phyloP scores from a whole-genome alignment of 2,888 invertebrate genomes.

The Drosophila aldrichi region DNA sequence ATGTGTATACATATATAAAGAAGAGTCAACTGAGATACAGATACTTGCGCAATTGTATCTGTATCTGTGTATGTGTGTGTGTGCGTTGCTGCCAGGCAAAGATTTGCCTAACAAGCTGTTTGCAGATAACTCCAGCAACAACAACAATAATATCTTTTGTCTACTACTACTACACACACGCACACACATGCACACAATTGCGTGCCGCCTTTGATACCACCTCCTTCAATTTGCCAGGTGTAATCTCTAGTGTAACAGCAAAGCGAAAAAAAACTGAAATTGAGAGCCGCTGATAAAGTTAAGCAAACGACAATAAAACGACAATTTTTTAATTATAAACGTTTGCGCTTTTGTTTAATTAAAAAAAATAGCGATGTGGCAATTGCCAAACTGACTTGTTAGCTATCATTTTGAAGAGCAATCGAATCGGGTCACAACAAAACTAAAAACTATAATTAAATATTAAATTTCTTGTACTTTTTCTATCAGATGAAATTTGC shows the following conservation, averaged over 20 bases:
- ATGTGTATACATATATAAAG: neutral
- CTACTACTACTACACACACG: conserved; percentile 11
- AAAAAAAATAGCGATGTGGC: conserved; percentile 30
- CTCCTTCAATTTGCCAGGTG: conserved; percentile 69
- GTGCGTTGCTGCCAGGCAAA: conserved; percentile 34
- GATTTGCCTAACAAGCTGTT: conserved; percentile 70
- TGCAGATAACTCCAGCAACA: conserved; percentile 58
- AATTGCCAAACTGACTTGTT: conserved; percentile 22
- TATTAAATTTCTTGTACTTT: conserved; percentile 1
- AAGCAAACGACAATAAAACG: conserved; percentile 73
- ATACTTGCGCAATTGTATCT: conserved; percentile 18
- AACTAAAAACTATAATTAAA: conserved; percentile 3
- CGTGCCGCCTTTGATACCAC: conserved; percentile 65
- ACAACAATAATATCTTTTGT: conserved; percentile 46
- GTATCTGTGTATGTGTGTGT: conserved; percentile 16
- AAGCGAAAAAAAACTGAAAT: conserved; percentile 29
- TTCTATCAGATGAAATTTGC: neutral
- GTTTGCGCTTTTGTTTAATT: conserved; percentile 64
- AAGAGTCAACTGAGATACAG: conserved; percentile 28
- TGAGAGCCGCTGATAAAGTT: conserved; percentile 59
- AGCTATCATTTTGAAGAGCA: neutral
- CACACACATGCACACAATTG: neutral
- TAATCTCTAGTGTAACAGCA: conserved; percentile 66
- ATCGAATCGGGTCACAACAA: neutral
- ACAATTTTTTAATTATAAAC: conserved; percentile 70